phyloP scores from a whole-genome alignment of 2,888 invertebrate genomes.

The Apamea sordens region DNA sequence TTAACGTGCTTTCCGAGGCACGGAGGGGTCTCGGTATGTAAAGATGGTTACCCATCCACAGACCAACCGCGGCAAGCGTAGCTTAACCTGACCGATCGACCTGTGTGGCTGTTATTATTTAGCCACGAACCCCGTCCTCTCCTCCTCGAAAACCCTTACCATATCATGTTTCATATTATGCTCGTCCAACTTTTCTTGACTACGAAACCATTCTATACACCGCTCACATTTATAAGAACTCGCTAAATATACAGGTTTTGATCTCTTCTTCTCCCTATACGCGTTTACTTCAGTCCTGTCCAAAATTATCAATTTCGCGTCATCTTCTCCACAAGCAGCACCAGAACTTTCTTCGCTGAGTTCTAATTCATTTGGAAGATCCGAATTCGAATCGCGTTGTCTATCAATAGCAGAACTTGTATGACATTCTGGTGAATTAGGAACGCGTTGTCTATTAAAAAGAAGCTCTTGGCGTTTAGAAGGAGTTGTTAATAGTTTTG shows the following conservation, averaged over 20 bases:
- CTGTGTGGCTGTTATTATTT: too few species aligned
- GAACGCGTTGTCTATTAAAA: too few species aligned
- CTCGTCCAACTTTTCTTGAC: slow-evolving; percentile 20
- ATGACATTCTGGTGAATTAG: background rate
- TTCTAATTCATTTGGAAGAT: background rate
- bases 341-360: background rate
- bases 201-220: slow-evolving; percentile 7
- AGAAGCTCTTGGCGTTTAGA: background rate
- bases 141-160: too few species aligned
- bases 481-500: slow-evolving; percentile 2
- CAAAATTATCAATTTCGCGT: background rate
- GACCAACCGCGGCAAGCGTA: too few species aligned
- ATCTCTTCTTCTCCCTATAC: background rate
- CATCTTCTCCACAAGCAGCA: background rate
- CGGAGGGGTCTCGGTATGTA: too few species aligned
- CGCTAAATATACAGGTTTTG: fast-evolving
- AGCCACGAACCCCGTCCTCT: too few species aligned
- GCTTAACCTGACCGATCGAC: too few species aligned
- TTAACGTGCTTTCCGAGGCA: too few species aligned
- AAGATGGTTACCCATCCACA: too few species aligned
- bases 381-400: background rate
- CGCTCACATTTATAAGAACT: slow-evolving; percentile 11
- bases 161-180: slow-evolving; percentile 25
- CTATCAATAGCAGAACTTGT: background rate
- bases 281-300: background rate